Conservation (phyloP, 2,888 invertebrate genomes). For the Kuschelorhynchus macadamiae region DNA sequence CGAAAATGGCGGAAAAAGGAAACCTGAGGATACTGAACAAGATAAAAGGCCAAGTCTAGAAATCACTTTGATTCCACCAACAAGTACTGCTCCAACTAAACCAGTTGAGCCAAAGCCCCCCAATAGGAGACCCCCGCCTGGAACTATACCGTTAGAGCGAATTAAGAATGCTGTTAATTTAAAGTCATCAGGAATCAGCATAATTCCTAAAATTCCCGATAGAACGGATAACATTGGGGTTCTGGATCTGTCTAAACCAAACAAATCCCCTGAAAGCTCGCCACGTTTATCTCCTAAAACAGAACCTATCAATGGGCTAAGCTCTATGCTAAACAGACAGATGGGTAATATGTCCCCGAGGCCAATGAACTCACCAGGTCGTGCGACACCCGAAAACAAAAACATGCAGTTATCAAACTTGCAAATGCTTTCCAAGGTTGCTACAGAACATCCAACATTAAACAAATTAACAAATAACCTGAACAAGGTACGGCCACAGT, state of each 20-base stretch:
- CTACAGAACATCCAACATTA: conserved; percentile 62
- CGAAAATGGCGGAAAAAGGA: conserved; percentile 65
- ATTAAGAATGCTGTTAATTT: conserved; percentile 67
- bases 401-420: conserved; percentile 69
- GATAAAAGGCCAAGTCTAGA: conserved; percentile 66
- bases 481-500: conserved; percentile 60
- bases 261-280: conserved; percentile 55
- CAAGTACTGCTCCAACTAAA: conserved; percentile 37
- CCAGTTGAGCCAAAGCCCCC: conserved; percentile 40
- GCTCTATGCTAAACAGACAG: conserved; percentile 46
- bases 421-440: conserved; percentile 71
- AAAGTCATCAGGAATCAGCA: conserved; percentile 62
- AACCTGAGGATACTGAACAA: conserved; percentile 57
- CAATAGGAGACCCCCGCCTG: conserved; percentile 70
- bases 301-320: conserved; percentile 57
- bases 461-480: conserved; percentile 54
- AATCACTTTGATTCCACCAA: conserved; percentile 65
- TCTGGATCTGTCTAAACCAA: conserved; percentile 70
- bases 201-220: conserved; percentile 63
- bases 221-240: conserved; percentile 71
- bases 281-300: conserved; percentile 63
- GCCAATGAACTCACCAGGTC: conserved; percentile 31
- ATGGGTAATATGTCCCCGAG: conserved; percentile 36
- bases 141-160: conserved; percentile 71
- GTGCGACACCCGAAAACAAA: conserved; percentile 51